A percentile compares a stretch with the other conserved stretches of the same genome.
Conservation (phyloP, 1,140 invertebrate genomes). For the Lethrus apterus region DNA sequence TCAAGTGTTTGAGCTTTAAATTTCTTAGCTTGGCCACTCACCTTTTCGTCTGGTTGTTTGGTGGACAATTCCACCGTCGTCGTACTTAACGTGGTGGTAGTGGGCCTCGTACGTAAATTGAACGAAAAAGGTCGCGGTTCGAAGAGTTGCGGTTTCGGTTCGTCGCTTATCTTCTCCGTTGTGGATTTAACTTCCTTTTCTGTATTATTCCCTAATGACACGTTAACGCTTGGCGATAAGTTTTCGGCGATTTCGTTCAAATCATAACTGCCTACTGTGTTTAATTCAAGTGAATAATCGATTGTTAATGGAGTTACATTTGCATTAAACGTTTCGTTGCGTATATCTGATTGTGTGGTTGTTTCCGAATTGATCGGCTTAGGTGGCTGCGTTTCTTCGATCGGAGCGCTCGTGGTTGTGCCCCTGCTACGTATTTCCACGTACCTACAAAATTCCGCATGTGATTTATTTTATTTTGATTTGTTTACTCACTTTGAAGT, state of each 20-base stretch:
- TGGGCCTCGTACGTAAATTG: constrained; percentile 38
- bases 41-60: constrained; percentile 32
- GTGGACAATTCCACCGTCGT: constrained; percentile 29
- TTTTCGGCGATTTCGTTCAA: neutral
- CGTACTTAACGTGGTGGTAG: constrained; percentile 29
- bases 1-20: neutral
- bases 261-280: neutral
- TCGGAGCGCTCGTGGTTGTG: neutral
- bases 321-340: no score
- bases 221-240: neutral
- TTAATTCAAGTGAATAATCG: neutral
- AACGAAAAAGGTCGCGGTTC: constrained; percentile 38
- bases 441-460: constrained; percentile 5
- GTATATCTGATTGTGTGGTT: neutral
- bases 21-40: constrained; percentile 44
- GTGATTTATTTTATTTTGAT: neutral
- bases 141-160: constrained; percentile 29
- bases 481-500: constrained; percentile 30
- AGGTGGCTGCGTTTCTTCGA: neutral
- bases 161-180: neutral
- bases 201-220: neutral
- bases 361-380: neutral
- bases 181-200: constrained; percentile 1
- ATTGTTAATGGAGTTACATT: neutral
- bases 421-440: constrained; percentile 8